phyloP scores from a whole-genome alignment of 2,113 vertebrate genomes.

The Motacilla alba region DNA sequence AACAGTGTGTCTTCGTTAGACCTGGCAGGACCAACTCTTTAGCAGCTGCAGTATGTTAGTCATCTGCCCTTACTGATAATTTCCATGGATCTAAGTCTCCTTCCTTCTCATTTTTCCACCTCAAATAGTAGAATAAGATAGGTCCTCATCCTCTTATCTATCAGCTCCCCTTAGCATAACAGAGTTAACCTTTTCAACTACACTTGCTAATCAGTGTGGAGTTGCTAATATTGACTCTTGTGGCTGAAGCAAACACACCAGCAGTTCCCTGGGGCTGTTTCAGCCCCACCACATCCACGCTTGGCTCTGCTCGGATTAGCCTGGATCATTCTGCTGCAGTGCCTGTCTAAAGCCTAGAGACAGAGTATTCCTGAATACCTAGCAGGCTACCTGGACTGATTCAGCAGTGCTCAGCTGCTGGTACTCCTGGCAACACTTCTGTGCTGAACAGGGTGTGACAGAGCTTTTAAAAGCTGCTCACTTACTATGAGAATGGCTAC shows the following conservation, averaged over 20 bases:
- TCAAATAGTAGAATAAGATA: background rate
- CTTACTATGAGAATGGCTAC: slow-evolving; percentile 97
- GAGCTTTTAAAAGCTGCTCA: background rate
- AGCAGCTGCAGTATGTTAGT: background rate
- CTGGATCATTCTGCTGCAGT: background rate
- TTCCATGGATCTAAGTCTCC: background rate
- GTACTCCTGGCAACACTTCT: background rate
- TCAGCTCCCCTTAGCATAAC: background rate
- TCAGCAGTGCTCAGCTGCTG: background rate
- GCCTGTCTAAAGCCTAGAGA: background rate
- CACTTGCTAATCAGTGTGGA: background rate
- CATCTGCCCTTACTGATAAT: background rate
- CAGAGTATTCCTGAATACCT: background rate
- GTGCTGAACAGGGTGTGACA: background rate
- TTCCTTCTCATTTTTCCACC: background rate
- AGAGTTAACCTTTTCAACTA: background rate
- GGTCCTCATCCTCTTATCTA: background rate
- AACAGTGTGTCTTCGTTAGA: background rate
- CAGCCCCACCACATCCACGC: background rate
- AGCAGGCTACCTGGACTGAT: background rate
- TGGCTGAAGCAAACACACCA: background rate
- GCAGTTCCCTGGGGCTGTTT: background rate
- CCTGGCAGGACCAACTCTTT: background rate
- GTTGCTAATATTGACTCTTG: background rate
- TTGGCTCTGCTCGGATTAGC: background rate